Evolutionary conservation across 2,113 vertebrate genomes (phyloP).

Genomic region (Ranitomeya imitator): DNA sequence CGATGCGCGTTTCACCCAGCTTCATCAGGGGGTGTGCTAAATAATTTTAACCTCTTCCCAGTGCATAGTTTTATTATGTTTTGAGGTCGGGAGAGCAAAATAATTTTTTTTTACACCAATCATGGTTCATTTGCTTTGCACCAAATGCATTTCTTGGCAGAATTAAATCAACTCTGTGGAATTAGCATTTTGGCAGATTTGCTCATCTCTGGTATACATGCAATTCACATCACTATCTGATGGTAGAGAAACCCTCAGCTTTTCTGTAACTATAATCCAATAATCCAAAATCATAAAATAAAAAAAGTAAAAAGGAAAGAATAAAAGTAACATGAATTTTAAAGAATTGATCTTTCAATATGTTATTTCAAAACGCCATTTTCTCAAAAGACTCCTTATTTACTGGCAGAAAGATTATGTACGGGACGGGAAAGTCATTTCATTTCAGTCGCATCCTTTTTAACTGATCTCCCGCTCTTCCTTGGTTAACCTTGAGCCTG

Average conservation of each 20-base stretch:
- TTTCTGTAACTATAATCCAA: neutral
- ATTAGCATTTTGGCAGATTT: too few species aligned
- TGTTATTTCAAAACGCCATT: neutral
- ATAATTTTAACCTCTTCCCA: too few species aligned
- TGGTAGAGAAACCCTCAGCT: neutral
- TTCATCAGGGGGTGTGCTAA: too few species aligned
- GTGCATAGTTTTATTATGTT: too few species aligned
- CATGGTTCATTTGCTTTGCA: too few species aligned
- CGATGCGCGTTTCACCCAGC: too few species aligned
- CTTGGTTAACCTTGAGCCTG: slow-evolving; percentile 54
- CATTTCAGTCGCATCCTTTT: slow-evolving; percentile 5
- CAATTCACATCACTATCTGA: too few species aligned
- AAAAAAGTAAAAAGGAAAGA: neutral
- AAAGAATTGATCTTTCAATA: neutral
- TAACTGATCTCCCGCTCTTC: slow-evolving; percentile 37
- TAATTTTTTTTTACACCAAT: too few species aligned
- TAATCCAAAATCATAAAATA: neutral
- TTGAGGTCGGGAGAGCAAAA: too few species aligned
- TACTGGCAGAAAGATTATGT: slow-evolving; percentile 53
- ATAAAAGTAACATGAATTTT: neutral
- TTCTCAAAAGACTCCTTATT: neutral
- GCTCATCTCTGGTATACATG: too few species aligned
- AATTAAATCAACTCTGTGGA: too few species aligned
- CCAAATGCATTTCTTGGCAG: too few species aligned
- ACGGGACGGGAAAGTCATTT: slow-evolving; percentile 34